Base-by-base conservation (phyloP, 2,888 invertebrate species). In the Cephonodes hylas region DNA sequence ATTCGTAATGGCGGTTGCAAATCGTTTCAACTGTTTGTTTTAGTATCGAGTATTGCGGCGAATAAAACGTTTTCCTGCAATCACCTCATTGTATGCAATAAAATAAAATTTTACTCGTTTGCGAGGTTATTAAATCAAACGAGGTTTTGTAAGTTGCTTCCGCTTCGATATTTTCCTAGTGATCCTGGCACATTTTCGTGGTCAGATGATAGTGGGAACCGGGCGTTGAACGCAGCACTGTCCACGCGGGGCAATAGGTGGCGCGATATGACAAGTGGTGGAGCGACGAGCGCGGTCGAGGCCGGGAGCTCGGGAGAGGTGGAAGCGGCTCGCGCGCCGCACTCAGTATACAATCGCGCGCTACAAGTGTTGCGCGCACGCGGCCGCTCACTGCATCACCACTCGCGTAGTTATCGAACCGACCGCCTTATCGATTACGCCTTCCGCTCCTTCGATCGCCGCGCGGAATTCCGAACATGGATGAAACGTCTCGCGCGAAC, bases 281-380 rank as follows among this genome's bases (percentile, higher is more conserved):
- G 79, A 83, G 69, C 76, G 73, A 70, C 80, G 75, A 80, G 82
- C 79, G 83, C 84, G 85, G 80, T 80, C 88, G 88, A 86, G 89
- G 88, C 83, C 85, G 89, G 89, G 87, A 85, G 84, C 80, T 74
- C 83, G 80, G 88, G 89, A 88, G 85, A 79, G 84, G 84, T 83
- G 86, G 84, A 79, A 83, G 80, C 79, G 84, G 84, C 74, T 80
- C 82, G 82, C 83, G 76, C 75, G 77, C 76, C 83, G 78, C 79
- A 81, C 73, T 89, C 91, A 92, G 91, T 91, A 69, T 83, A 85
- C 84, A 85, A 82, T 84, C 88, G 89, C 87, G 83, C 91, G 90
- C 81, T 85, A 80, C 81, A 78, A 85, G 85, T 85, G 86, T 78
- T 86, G 91, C 90, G 90, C 91, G 91, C 85, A 81, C 89, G 88